Percentiles rank a stretch among this genome's conserved stretches.
Conservation (phyloP, 2,888 invertebrate genomes). For the Suillia variegata region DNA sequence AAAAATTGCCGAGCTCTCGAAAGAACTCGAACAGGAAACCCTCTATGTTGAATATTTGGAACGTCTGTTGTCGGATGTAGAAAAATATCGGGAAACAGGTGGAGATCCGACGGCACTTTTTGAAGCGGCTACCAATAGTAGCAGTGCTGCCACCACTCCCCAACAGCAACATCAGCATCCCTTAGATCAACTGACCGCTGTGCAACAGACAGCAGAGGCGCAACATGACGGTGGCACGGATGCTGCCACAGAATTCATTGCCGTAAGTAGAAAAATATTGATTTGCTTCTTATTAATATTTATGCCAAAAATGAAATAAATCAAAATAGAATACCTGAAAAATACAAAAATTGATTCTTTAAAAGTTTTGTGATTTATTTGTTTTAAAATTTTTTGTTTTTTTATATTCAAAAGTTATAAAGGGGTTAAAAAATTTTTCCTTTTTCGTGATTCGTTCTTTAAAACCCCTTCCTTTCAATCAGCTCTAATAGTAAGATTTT, state of each 20-base stretch:
- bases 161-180: slow-evolving; percentile 20
- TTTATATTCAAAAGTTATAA: too few relatives aligned
- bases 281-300: too few relatives aligned
- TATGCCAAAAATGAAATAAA: too few relatives aligned
- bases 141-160: too few relatives aligned
- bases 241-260: slow-evolving; percentile 2
- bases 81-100: slow-evolving; percentile 72
- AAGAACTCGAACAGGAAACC: slow-evolving; percentile 88
- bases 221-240: slow-evolving; percentile 9
- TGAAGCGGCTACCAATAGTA: slow-evolving; percentile 53
- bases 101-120: slow-evolving; percentile 61
- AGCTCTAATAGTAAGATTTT: too few relatives aligned
- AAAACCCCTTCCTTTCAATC: too few relatives aligned
- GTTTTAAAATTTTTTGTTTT: too few relatives aligned
- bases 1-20: slow-evolving; percentile 79
- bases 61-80: slow-evolving; percentile 81
- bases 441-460: too few relatives aligned
- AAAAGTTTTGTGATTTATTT: too few relatives aligned
- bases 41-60: slow-evolving; percentile 90
- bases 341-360: too few relatives aligned
- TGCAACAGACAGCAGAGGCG: not conserved
- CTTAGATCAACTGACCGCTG: not conserved
- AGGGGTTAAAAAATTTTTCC: too few relatives aligned
- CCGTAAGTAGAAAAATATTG: not conserved
- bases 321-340: too few relatives aligned